Evolutionary conservation across 2,797 vertebrate species (phyloP), one percentile per base, ranked within the genome.

Genomic region (Pantherophis alleghaniensis): DNA sequence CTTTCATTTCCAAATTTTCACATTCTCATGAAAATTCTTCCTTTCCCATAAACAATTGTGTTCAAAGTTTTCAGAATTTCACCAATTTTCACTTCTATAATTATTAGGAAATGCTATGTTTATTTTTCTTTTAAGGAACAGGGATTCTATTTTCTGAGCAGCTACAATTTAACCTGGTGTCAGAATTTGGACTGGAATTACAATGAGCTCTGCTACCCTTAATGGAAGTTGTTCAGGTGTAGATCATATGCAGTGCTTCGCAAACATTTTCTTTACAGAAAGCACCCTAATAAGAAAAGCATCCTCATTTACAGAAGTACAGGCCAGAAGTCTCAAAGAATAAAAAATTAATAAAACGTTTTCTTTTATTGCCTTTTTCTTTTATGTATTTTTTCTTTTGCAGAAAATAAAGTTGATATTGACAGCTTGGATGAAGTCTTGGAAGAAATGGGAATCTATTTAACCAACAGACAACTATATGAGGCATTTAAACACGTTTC

Each of bases 401-500:
- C 57, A 94, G 91, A 91, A 51, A 53, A 32, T 61, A 92, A 18
- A 2, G 6, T 95, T 89, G 79, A 92, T 12, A 2, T 95, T 37
- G 32, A 93, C 56, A 91, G 87, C 53, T 79, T 95, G 57, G 66
- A 93, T 51, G 87, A 86, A 13, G 6, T 87, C 86, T 90, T 96
- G 16, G 86, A 93, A 88, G 87, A 63, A 86, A 63, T 96, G 91
- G 95, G 95, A 22, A 90, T 94, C 56, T 86, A 92, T 86, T 91
- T 96, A 91, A 94, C 92, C 60, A 83, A 93, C 24, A 87, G 86
- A 11, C 93, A 96, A 37, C 57, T 88, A 4, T 92, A 89, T 3
- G 92, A 92, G 22, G 61, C 95, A 24, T 10, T 94, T 74, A 94
- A 94, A 94, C 53, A 83, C 9, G 10, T 95, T 66, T 94, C 96